phyloP scores from a whole-genome alignment of 2,797 vertebrate genomes.

The Ficedula albicollis region DNA sequence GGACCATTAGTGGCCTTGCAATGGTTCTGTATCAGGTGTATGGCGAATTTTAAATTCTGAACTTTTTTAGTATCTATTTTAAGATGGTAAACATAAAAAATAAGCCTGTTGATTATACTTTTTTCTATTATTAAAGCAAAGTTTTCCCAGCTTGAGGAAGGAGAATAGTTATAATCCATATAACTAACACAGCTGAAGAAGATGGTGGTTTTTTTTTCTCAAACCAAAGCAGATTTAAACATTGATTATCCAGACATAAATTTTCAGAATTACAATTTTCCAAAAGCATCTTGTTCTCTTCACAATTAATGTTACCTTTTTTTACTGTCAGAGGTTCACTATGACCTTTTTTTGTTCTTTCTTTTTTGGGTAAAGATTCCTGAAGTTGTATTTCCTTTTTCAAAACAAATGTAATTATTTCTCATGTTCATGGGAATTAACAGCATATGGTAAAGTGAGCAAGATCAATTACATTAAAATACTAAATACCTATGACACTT shows the following conservation, averaged over 20 bases:
- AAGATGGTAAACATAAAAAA: slow-evolving; percentile 40
- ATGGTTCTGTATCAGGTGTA: slow-evolving; percentile 47
- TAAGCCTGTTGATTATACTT: neutral
- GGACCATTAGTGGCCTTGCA: slow-evolving; percentile 33
- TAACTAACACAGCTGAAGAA: neutral
- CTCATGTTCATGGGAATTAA: neutral
- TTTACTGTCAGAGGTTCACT: neutral
- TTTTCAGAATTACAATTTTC: neutral
- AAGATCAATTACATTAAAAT: neutral
- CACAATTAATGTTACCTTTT: neutral
- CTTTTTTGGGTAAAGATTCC: neutral
- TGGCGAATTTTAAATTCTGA: slow-evolving; percentile 10
- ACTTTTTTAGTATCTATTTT: slow-evolving; percentile 53
- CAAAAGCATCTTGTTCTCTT: neutral
- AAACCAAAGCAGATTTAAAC: neutral
- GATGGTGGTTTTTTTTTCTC: neutral
- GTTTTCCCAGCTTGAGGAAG: slow-evolving; percentile 4
- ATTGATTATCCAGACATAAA: neutral
- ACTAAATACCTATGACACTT: neutral
- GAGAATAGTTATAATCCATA: neutral
- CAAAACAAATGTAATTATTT: neutral
- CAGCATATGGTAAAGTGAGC: neutral
- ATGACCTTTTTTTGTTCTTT: neutral
- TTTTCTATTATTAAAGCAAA: slow-evolving; percentile 34
- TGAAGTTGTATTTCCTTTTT: neutral